Conservation (phyloP, 2,797 vertebrate genomes). For the Myripristis murdjan region DNA sequence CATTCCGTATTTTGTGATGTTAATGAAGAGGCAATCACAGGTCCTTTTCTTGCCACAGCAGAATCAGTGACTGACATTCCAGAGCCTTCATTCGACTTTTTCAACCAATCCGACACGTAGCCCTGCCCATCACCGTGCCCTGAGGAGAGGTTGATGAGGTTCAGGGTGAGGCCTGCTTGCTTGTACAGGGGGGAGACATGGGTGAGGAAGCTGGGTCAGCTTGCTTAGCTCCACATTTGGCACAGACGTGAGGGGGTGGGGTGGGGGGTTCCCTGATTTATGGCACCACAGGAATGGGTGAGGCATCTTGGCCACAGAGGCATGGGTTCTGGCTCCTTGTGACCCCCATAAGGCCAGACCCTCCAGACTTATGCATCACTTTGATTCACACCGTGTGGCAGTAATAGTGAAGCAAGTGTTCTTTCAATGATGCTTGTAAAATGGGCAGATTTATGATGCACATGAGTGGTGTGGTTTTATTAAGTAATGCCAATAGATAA, state of each 20-base stretch:
- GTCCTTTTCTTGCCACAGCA: conserved; percentile 45
- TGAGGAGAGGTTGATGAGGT: conserved; percentile 9
- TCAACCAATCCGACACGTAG: conserved; percentile 69
- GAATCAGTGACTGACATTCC: conserved; percentile 64
- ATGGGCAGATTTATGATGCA: conserved; percentile 53
- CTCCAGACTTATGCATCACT: conserved; percentile 34
- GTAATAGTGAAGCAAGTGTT: conserved; percentile 10
- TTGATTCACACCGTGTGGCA: conserved; percentile 52
- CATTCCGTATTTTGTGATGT: conserved; percentile 11
- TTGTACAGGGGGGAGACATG: conserved; percentile 41
- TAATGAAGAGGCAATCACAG: conserved; percentile 5
- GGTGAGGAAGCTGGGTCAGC: conserved; percentile 59
- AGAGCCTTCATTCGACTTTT: conserved; percentile 74
- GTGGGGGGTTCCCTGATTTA: conserved; percentile 74
- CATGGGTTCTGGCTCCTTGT: conserved; percentile 47
- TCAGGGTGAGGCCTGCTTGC: conserved; percentile 17
- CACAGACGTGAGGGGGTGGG: conserved; percentile 53
- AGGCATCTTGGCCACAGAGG: conserved; percentile 59
- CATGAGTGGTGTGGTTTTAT: conserved; percentile 55
- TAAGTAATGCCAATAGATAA: conserved; percentile 51
- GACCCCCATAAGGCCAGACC: conserved; percentile 22
- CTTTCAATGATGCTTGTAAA: conserved; percentile 61
- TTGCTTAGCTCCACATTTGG: conserved; percentile 74
- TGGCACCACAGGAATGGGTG: conserved; percentile 42
- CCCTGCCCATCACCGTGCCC: conserved; percentile 36